Percentiles rank a stretch among this genome's conserved stretches.
phyloP scores from a whole-genome alignment of 2,113 vertebrate species.

The Ardeotis arabs region DNA sequence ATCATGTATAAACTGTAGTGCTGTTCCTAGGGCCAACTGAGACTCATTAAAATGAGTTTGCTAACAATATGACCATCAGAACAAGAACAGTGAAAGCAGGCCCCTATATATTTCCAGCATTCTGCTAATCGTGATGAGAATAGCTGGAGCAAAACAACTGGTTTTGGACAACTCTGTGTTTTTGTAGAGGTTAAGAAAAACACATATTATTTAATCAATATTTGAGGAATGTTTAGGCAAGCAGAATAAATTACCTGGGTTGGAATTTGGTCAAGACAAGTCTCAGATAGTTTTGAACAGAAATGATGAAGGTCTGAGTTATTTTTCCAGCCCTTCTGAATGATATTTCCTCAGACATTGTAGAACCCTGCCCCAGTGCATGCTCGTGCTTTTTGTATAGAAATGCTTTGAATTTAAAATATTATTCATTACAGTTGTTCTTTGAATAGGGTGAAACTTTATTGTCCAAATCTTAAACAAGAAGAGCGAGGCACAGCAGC shows the following conservation, averaged over 20 bases:
- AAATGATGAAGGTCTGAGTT: neutral
- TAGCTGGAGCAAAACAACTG: neutral
- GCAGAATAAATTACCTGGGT: neutral
- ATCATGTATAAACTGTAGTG: conserved; percentile 40
- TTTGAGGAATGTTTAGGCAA: neutral
- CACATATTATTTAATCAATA: neutral
- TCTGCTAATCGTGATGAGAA: neutral
- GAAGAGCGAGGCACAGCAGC: neutral
- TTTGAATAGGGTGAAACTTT: neutral
- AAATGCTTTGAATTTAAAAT: neutral
- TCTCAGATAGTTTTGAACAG: neutral
- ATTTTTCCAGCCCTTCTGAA: neutral
- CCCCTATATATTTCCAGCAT: neutral
- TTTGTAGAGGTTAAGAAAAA: neutral
- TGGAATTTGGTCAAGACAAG: neutral
- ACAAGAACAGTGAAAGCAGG: neutral
- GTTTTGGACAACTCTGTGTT: neutral
- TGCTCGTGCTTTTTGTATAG: neutral
- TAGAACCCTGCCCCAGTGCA: neutral
- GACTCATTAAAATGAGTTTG: conserved; percentile 26
- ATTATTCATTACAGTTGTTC: neutral
- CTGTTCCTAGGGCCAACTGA: conserved; percentile 1
- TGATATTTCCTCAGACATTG: neutral
- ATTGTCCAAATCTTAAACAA: neutral
- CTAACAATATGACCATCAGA: conserved; percentile 25